A percentile compares a stretch with the other conserved stretches of the same genome.
Evolutionary conservation across 2,797 vertebrate species (phyloP).

Genomic region (Orientallactaga sibirica): DNA sequence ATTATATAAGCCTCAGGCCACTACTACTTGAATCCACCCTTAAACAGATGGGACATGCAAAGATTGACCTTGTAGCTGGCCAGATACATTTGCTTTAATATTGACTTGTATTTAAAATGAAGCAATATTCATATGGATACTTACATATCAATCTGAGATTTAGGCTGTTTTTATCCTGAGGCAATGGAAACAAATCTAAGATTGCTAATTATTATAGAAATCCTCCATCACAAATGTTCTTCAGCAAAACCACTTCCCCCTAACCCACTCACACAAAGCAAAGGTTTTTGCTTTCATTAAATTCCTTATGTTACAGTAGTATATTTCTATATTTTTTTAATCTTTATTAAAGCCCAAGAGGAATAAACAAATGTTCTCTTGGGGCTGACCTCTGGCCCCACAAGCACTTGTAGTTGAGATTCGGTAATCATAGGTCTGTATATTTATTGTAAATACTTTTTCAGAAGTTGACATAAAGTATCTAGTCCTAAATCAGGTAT

Average conservation of each 20-base stretch:
- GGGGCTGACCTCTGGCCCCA: not conserved
- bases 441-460: not conserved
- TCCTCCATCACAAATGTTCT: not conserved
- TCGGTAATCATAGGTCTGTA: not conserved
- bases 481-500: not conserved
- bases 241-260: not conserved
- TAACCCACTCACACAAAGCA: not conserved
- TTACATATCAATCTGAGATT: not conserved
- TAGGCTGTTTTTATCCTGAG: not conserved
- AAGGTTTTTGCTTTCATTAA: not conserved
- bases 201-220: not conserved
- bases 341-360: conserved; percentile 32
- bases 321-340: not conserved
- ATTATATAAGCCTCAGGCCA: not conserved
- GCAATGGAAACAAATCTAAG: not conserved
- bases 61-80: not conserved
- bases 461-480: conserved; percentile 29
- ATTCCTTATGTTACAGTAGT: not conserved
- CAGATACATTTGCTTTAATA: not conserved
- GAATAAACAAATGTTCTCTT: not conserved
- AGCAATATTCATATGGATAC: not conserved
- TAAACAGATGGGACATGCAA: not conserved
- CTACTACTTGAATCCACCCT: not conserved
- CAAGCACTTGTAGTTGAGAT: not conserved
- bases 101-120: not conserved